Evolutionary conservation across 1,140 invertebrate genomes (phyloP), one percentile per base, ranked within the genome.

Genomic region (Brachionus rubens): DNA sequence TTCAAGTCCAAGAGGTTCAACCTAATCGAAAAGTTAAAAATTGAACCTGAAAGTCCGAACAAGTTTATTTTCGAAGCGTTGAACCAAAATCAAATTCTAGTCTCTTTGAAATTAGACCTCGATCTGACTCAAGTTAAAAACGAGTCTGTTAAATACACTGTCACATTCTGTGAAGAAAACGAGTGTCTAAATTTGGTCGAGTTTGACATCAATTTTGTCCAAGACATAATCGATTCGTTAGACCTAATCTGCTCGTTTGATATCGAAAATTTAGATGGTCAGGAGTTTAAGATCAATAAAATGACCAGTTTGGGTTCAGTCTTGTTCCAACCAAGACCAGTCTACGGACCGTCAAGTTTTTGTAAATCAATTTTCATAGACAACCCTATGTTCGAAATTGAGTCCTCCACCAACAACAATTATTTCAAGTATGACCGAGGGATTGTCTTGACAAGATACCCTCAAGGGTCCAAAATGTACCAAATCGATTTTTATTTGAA

Each of bases 251-350:
- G 54, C 54, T 28, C 30, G 54, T 33, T 59, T 7, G 36, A 33
- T 36, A 3, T 36, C n/a, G n/a, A n/a, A n/a, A n/a, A n/a, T n/a
- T n/a, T n/a, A n/a, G n/a, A n/a, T n/a, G n/a, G n/a, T n/a, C n/a
- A n/a, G n/a, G n/a, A n/a, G n/a, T 59, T 59, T 21, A 59, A 59
- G 36, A 33, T 59, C 12, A 59, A 59, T 16, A 59, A 59, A 59
- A 7, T 59, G 14, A 59, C 30, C 30, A 1, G 9, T n/a, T 30
- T 30, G n/a, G 54, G 54, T 7, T 36, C 12, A 4, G 28, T 16
- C 10, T 36, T 59, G 9, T 59, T 59, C 36, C 16, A 59, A 19
- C 28, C 54, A 1, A 7, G 30, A 7, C 33, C 54, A 9, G 14
- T 6, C 7, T 16, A 33, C 1, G 54, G 30, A 0, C 12, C 54